A percentile compares a stretch with the other conserved stretches of the same genome.
Conservation (phyloP, 2,113 vertebrate genomes). For the Neolamprologus ventralis region DNA sequence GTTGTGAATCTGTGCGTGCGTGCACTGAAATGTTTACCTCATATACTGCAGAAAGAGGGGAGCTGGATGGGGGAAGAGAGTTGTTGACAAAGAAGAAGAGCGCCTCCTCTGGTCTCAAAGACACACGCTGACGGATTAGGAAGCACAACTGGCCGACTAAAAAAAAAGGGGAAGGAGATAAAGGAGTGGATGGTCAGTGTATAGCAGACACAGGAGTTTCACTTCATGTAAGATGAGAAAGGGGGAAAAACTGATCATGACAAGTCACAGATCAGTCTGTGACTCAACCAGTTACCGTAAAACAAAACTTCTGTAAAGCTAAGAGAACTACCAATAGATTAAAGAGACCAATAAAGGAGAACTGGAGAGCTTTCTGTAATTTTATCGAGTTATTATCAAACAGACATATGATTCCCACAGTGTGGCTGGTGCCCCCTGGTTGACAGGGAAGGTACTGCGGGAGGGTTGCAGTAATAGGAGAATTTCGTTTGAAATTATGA, state of each 20-base stretch:
- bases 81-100: slow-evolving; percentile 99
- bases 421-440: neutral
- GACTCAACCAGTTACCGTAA: neutral
- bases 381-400: neutral
- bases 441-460: neutral
- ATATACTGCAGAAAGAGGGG: slow-evolving; percentile 90
- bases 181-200: neutral
- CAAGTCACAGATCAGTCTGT: neutral
- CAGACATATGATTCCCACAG: neutral
- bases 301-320: neutral
- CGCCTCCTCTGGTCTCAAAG: slow-evolving; percentile 91
- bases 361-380: neutral
- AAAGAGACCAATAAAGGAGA: neutral
- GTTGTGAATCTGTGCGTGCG: neutral
- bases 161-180: neutral
- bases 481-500: neutral
- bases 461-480: neutral
- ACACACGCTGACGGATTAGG: slow-evolving; percentile 92
- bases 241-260: neutral
- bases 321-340: neutral
- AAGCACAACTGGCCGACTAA: slow-evolving; percentile 96
- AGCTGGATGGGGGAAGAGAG: slow-evolving; percentile 93
- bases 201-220: neutral
- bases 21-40: slow-evolving; percentile 74
- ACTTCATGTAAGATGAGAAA: neutral